Conservation (phyloP, 2,113 vertebrate genomes). For the Chionis minor region DNA sequence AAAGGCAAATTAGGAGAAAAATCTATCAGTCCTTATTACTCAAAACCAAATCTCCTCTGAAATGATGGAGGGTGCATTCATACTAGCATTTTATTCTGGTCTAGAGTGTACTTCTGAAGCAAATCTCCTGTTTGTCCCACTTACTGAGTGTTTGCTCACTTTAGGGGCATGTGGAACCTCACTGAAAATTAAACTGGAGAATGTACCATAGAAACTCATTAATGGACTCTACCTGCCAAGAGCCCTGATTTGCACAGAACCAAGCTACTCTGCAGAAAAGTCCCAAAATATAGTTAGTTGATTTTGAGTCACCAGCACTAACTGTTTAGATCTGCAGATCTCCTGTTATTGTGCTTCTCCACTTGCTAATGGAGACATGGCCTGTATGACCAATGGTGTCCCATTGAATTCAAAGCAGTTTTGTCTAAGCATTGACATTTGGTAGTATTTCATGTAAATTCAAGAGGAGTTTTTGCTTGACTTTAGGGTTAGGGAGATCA, state of each 20-base stretch:
- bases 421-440: not conserved
- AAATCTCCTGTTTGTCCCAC: not conserved
- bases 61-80: fast-evolving
- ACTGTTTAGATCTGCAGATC: not conserved
- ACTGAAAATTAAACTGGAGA: not conserved
- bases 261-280: not conserved
- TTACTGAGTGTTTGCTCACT: not conserved
- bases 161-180: not conserved
- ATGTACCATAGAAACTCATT: not conserved
- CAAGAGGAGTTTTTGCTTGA: not conserved
- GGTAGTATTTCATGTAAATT: not conserved
- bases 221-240: not conserved
- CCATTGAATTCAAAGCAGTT: not conserved
- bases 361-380: not conserved
- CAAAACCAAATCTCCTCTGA: not conserved
- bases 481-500: not conserved
- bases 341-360: not conserved
- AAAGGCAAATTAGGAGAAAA: not conserved
- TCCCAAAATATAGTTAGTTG: not conserved
- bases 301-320: not conserved
- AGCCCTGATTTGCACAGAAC: not conserved
- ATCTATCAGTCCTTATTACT: not conserved
- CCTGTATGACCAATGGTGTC: not conserved
- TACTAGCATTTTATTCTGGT: not conserved
- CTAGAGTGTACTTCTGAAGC: not conserved